Evolutionary conservation across 2,888 invertebrate genomes (phyloP).

Genomic region (Ptychoptera albimana): DNA sequence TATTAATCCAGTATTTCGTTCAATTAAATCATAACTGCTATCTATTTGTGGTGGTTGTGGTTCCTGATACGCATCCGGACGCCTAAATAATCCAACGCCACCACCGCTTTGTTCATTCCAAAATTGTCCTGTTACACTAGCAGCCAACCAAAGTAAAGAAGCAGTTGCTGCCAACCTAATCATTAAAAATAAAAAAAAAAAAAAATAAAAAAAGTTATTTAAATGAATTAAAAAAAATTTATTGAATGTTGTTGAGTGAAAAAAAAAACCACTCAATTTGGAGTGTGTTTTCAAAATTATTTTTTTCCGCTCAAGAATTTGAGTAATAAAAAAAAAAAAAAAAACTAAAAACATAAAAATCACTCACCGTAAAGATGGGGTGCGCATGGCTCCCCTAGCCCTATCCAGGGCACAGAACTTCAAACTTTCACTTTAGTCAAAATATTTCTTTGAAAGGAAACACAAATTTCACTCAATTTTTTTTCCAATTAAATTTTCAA

Average conservation of each 20-base stretch:
- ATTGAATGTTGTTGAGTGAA: too few relatives aligned
- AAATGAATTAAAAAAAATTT: background rate
- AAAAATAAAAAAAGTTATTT: background rate
- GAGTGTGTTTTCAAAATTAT: too few relatives aligned
- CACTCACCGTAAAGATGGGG: constrained; percentile 2
- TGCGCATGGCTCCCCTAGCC: constrained; percentile 4
- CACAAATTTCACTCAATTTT: background rate
- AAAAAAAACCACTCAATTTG: too few relatives aligned
- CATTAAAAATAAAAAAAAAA: background rate
- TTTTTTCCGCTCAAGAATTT: too few relatives aligned
- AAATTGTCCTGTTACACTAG: constrained; percentile 22
- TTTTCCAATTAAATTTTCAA: background rate
- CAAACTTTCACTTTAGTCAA: background rate
- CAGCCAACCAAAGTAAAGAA: background rate
- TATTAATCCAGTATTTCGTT: constrained; percentile 20
- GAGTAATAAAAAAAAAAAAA: background rate
- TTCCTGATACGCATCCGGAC: constrained; percentile 9
- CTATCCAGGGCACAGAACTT: constrained; percentile 1
- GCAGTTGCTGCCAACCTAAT: background rate
- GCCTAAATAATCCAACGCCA: constrained; percentile 22
- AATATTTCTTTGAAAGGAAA: background rate
- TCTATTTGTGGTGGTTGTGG: constrained; percentile 17
- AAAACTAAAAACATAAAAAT: background rate
- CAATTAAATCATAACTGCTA: constrained; percentile 25
- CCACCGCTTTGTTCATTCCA: constrained; percentile 23